Percentiles rank a stretch among this genome's conserved stretches.
These are phyloP conservation scores for Nomada hirtipes DNA, from an alignment of 2,888 invertebrate genomes.

Conservation along the genomic window DNA sequence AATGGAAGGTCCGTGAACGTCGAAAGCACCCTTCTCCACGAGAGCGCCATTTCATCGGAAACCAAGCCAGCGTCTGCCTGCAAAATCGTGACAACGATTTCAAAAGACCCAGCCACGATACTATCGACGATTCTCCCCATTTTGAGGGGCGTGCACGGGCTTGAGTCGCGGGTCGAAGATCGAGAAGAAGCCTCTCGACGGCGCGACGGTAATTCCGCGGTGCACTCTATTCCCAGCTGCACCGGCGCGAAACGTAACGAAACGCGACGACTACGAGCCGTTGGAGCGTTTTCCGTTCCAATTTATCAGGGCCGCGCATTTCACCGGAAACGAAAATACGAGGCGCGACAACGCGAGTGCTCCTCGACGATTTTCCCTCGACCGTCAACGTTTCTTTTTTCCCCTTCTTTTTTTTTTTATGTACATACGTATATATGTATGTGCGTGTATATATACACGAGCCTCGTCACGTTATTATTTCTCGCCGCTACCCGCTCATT, in stretches of 20 bases:
- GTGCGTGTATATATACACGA: not conserved
- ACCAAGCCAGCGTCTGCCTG: not conserved
- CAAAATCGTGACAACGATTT: not conserved
- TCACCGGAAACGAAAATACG: conserved; percentile 54
- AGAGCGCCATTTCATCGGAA: not conserved
- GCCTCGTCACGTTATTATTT: conserved; percentile 67
- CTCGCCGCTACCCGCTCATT: conserved; percentile 66
- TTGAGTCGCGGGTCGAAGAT: conserved; percentile 19
- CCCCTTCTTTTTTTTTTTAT: not conserved
- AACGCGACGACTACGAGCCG: conserved; percentile 24
- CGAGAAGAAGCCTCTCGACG: conserved; percentile 41
- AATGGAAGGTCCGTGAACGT: too few relatives aligned
- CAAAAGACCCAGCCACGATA: not conserved
- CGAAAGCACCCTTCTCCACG: not conserved
- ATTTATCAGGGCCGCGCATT: conserved; percentile 51
- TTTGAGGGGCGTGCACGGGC: not conserved
- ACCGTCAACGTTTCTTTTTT: not conserved
- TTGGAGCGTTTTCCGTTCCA: conserved; percentile 26
- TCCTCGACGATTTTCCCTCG: conserved; percentile 19
- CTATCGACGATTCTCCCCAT: conserved; percentile 27
- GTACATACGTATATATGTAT: conserved; percentile 11
- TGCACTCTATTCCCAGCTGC: conserved; percentile 37
- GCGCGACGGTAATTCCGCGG: conserved; percentile 34
- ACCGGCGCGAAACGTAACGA: conserved; percentile 41
- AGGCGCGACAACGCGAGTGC: conserved; percentile 34